These are phyloP conservation scores for Patella caerulea DNA, from an alignment of 2,888 invertebrate species.

Conservation along the genomic window DNA sequence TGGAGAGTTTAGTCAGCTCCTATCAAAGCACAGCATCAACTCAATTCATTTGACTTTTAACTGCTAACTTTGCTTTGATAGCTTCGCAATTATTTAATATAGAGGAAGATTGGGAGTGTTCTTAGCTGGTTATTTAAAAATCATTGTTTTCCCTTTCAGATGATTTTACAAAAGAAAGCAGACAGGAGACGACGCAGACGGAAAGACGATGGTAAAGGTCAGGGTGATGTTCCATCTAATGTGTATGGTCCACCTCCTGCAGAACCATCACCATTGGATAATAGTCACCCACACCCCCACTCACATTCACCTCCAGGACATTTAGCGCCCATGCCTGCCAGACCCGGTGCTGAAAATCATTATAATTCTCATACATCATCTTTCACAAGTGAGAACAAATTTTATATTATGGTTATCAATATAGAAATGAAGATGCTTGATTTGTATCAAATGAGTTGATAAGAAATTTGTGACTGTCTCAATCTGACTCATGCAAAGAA, in stretches of 20 bases:
- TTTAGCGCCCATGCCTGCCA: conserved; percentile 26
- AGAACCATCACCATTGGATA: conserved; percentile 34
- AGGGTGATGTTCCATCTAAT: conserved; percentile 38
- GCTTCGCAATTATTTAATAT: no score
- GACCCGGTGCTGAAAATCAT: conserved; percentile 24
- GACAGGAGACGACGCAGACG: conserved; percentile 62
- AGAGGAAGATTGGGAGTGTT: no score
- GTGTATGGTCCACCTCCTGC: conserved; percentile 47
- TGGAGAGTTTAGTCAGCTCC: no score
- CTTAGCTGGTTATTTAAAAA: no score
- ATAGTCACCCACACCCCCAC: conserved; percentile 9
- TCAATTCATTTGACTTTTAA: no score
- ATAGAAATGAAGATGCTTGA: no score
- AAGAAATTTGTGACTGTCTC: no score
- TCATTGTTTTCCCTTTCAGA: conserved; percentile 44
- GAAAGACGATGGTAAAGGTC: conserved; percentile 39
- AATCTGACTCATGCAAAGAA: no score
- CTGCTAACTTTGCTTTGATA: no score
- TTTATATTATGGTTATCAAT: no score
- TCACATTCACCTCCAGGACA: conserved; percentile 23
- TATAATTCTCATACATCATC: conserved; percentile 9
- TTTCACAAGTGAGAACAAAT: background rate
- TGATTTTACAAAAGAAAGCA: conserved; percentile 70
- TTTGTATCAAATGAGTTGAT: no score
- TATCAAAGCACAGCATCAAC: no score